Evolutionary conservation across 92 coral and sea anemone species (phyloP), one percentile per base, ranked within the genome.

Genomic region (Parazoanthus swiftii): DNA sequence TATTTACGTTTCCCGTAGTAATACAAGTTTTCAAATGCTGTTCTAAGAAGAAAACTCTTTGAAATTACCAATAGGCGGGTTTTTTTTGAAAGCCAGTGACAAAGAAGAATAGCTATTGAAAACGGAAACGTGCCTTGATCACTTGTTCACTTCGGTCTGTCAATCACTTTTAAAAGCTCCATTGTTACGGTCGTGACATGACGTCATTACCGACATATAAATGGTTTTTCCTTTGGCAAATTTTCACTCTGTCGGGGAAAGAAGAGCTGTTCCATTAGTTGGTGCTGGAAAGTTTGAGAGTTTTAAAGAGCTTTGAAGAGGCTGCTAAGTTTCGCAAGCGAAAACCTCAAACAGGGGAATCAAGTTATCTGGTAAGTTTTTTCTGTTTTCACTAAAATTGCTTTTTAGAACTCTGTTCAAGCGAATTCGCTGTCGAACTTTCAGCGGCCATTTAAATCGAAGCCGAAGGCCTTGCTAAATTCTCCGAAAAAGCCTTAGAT

Each of bases 171-270:
- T 51, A 73, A 70, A 68, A 25, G 65, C 82, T 46, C 87, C 87
- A 84, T 84, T 84, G 87, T 84, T 84, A 50, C 77, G 48, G 63
- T 71, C 87, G 87, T 84, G 87, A 83, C 87, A 84, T 84, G 87
- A 84, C 87, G 87, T 84, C 87, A 84, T 44, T 71, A 56, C 78
- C 7, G 77, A 84, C 87, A 84, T 84, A 84, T 84, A 84, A 84
- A 84, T 84, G 87, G 87, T 84, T 84, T 84, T 84, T 84, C 87
- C 87, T 84, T 83, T 84, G 87, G 85, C 46, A 20, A 42, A 5
- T 84, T 67, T 84, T 84, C 87, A 84, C 87, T 84, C 87, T 3
- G 78, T 25, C 21, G 39, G 46, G 42, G 87, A 56, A 84, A 71
- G 68, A 65, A 0, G 35, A 58, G 42, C 7, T 11, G 78, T 50